Percentiles rank a stretch among this genome's conserved stretches.
phyloP scores from a whole-genome alignment of 2,113 vertebrate species.

The Gavia stellata region DNA sequence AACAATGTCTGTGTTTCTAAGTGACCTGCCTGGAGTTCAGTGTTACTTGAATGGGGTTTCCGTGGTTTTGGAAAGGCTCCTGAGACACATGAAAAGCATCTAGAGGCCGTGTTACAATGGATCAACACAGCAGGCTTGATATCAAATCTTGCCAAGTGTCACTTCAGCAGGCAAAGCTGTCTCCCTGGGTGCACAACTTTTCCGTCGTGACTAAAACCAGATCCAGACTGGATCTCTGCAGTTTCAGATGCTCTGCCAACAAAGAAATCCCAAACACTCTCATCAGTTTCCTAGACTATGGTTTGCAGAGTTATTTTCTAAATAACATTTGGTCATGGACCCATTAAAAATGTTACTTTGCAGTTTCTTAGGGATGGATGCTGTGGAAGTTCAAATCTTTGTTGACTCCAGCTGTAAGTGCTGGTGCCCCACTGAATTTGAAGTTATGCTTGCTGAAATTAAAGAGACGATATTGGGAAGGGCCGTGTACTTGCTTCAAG shows the following conservation, averaged over 20 bases:
- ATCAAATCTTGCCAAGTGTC: background rate
- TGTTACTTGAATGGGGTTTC: background rate
- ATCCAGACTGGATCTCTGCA: background rate
- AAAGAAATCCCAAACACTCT: background rate
- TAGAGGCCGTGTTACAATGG: background rate
- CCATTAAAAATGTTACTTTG: background rate
- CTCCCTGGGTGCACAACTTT: background rate
- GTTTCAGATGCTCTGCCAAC: background rate
- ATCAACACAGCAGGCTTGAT: background rate
- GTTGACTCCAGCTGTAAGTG: background rate
- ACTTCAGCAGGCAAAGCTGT: background rate
- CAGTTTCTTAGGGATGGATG: background rate
- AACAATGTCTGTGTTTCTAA: background rate
- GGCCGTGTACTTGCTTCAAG: background rate
- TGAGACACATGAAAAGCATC: background rate
- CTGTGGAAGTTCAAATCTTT: background rate
- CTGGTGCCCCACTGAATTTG: background rate
- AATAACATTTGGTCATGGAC: background rate
- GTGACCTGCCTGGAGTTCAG: background rate
- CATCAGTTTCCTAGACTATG: background rate
- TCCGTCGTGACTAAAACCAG: background rate
- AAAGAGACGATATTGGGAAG: background rate
- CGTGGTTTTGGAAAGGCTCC: background rate
- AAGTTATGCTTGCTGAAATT: background rate
- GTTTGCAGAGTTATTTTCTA: background rate